Percentiles rank a stretch among this genome's conserved stretches.
Conservation (phyloP, 2,797 vertebrate genomes). For the Amphiprion clarkii region DNA sequence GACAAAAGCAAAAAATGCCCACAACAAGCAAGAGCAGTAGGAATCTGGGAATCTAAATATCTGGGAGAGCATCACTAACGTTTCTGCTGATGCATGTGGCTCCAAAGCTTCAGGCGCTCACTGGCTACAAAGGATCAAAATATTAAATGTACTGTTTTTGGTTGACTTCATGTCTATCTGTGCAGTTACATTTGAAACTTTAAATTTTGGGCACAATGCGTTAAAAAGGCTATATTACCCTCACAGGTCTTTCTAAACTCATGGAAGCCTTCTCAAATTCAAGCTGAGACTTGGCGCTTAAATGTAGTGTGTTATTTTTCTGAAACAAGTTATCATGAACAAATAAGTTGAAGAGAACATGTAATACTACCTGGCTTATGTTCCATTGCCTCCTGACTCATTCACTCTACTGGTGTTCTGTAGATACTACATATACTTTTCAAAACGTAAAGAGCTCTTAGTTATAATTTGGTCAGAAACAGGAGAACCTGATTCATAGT, state of each 20-base stretch:
- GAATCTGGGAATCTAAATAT: background rate
- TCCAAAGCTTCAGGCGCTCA: background rate
- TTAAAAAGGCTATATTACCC: background rate
- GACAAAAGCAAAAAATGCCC: background rate
- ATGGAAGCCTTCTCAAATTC: background rate
- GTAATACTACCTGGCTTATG: too few relatives aligned
- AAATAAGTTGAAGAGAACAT: too few relatives aligned
- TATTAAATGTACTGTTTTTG: background rate
- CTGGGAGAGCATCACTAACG: background rate
- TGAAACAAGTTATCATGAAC: too few relatives aligned
- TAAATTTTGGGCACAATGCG: background rate
- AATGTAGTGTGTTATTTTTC: background rate
- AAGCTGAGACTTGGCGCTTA: background rate
- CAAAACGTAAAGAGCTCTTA: too few relatives aligned
- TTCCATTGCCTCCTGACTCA: too few relatives aligned
- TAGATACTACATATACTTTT: too few relatives aligned
- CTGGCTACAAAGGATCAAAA: background rate
- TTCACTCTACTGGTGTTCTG: too few relatives aligned
- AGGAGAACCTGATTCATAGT: slow-evolving; percentile 25
- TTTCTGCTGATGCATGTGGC: background rate
- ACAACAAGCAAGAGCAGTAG: background rate
- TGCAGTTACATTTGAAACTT: background rate
- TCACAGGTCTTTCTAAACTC: background rate
- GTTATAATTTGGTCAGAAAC: too few relatives aligned
- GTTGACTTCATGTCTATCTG: background rate